phyloP scores from a whole-genome alignment of 2,888 invertebrate species.

The Hipparchia sbordonii region DNA sequence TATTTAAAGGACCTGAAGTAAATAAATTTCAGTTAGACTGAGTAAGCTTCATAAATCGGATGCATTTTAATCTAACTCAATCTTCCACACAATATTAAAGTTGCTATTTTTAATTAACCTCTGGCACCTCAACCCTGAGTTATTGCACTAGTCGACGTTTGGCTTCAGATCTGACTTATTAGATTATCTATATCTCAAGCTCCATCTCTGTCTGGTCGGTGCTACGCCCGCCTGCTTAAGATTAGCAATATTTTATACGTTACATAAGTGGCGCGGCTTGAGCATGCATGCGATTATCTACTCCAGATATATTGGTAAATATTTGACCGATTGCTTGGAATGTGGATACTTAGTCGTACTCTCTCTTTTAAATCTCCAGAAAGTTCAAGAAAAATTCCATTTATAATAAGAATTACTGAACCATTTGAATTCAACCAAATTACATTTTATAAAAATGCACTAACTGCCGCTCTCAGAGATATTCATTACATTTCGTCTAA shows the following conservation, averaged over 20 bases:
- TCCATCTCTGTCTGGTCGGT: conserved; percentile 65
- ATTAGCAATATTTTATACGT: conserved; percentile 75
- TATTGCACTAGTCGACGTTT: conserved; percentile 74
- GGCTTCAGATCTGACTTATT: conserved; percentile 80
- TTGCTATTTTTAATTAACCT: conserved; percentile 83
- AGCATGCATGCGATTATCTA: conserved; percentile 68
- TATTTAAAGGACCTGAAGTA: conserved; percentile 19
- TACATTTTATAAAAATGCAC: no score
- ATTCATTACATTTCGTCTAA: no score
- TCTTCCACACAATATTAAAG: conserved; percentile 74
- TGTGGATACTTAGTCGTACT: conserved; percentile 25
- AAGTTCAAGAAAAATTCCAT: no score
- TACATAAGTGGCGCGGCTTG: conserved; percentile 66
- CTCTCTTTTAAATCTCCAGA: not conserved
- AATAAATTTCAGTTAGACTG: conserved; percentile 29
- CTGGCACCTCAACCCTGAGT: conserved; percentile 76
- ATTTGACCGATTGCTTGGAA: conserved; percentile 65
- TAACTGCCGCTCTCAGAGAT: no score
- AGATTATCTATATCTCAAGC: conserved; percentile 79
- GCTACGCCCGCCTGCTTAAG: conserved; percentile 60
- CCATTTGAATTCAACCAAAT: no score
- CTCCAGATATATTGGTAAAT: conserved; percentile 56
- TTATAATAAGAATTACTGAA: no score
- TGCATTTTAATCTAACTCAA: conserved; percentile 67
- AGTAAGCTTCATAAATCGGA: conserved; percentile 57